phyloP scores from a whole-genome alignment of 2,888 invertebrate genomes.

The Drosophila fungiperda region DNA sequence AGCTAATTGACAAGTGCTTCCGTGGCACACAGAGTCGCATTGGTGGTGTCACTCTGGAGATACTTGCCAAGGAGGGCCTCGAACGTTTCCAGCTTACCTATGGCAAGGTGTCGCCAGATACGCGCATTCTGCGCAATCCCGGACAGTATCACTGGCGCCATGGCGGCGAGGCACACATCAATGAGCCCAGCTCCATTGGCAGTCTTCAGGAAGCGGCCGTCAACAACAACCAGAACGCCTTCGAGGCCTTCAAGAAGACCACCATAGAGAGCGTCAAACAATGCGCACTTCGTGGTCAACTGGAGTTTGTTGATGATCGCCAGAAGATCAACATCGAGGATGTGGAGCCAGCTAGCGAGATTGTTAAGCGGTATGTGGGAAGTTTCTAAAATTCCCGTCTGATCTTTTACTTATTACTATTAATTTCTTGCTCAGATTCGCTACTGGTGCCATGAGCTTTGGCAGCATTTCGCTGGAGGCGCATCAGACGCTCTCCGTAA shows the following conservation, averaged over 20 bases:
- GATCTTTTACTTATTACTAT: not conserved
- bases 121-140: conserved; percentile 90
- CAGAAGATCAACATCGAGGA: conserved; percentile 93
- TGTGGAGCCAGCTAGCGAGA: conserved; percentile 96
- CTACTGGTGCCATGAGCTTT: conserved; percentile 96
- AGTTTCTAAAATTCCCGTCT: not conserved
- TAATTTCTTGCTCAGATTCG: conserved; percentile 74
- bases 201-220: conserved; percentile 93
- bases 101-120: conserved; percentile 88
- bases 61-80: conserved; percentile 93
- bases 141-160: conserved; percentile 98
- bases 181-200: conserved; percentile 94
- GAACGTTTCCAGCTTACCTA: conserved; percentile 92
- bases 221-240: conserved; percentile 92
- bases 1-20: conserved; percentile 98
- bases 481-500: conserved; percentile 96
- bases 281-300: conserved; percentile 96
- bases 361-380: conserved; percentile 95
- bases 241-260: conserved; percentile 94
- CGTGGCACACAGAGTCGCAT: conserved; percentile 90
- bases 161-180: conserved; percentile 99
- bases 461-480: conserved; percentile 98
- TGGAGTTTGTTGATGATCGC: conserved; percentile 92
- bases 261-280: conserved; percentile 93
- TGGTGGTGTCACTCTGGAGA: conserved; percentile 96